Base-by-base conservation (phyloP, 1,140 invertebrate genomes). In the Lordiphosa mommai region DNA sequence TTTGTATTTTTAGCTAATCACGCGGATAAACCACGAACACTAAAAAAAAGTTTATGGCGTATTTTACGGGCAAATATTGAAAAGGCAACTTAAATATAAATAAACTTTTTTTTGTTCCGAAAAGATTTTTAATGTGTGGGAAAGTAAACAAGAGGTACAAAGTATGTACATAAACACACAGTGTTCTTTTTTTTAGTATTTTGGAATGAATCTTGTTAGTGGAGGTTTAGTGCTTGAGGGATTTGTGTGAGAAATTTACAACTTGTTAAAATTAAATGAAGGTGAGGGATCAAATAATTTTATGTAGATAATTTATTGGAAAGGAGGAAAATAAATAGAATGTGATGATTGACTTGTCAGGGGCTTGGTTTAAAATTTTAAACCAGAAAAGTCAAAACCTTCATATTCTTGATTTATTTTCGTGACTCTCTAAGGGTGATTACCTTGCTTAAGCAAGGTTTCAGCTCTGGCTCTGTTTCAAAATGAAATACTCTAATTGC, bases 1-100 rank as follows among this genome's bases (percentile, higher is more conserved):
- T 38, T 67, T n/a, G 46, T 79, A 79, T 70, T 80, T 79, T 73
- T 66, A 59, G 70, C 56, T 74, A 79, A 80, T 79, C 74, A 73
- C 65, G 70, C 52, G 69, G 74, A 79, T 79, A 70, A 73, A 55
- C 48, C 51, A 17, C 52, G 41, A 38, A 49, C 66, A 76, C 47
- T 63, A 36, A 61, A 56, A 16, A 6, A 33, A 41, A 41, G 40
- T 41, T 41, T 41, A 41, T 12, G 40, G 20, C 20, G 20, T 23
- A 27, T 27, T 36, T 10, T 12, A 51, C n/a, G 47, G 66, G 48
- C 40, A 7, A 63, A 55, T 47, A 55, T 63, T 64, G 36, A 38
- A 50, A 46, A 46, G 23, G 43, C 29, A 46, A 32, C 43, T 46
- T 46, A 46, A 46, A 32, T 64, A 58, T 64, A 64, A 58, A 58